phyloP scores from a whole-genome alignment of 2,888 invertebrate genomes.

The Synanthedon tipuliformis region DNA sequence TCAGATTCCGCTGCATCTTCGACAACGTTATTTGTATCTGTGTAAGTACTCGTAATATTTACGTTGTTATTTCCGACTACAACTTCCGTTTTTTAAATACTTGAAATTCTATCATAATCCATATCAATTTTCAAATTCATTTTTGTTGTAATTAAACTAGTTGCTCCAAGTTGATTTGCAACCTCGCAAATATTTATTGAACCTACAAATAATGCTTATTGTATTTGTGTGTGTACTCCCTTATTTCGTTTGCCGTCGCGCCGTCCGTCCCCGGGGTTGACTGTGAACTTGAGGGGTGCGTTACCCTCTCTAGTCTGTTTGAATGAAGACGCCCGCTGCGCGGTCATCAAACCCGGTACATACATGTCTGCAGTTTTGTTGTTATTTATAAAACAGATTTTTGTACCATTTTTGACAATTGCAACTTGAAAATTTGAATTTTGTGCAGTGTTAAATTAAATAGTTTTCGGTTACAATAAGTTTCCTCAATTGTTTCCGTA shows the following conservation, averaged over 20 bases:
- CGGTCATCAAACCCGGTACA: conserved; percentile 29
- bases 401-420: no score
- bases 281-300: conserved; percentile 65
- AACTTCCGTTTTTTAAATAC: conserved; percentile 9
- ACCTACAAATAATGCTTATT: conserved; percentile 1
- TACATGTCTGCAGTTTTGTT: no score
- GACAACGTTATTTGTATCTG: conserved; percentile 30
- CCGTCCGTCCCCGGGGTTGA: conserved; percentile 37
- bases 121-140: not conserved
- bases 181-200: no score
- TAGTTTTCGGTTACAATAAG: no score
- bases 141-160: not conserved
- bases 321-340: conserved; percentile 8
- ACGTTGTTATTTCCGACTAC: conserved; percentile 20
- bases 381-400: no score
- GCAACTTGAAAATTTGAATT: no score
- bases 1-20: conserved; percentile 26
- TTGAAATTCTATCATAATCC: not conserved
- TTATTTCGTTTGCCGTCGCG: conserved; percentile 19
- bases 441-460: no score
- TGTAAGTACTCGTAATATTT: conserved; percentile 33
- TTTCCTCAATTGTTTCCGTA: no score
- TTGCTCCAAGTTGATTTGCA: no score
- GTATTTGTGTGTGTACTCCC: conserved; percentile 21
- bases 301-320: conserved; percentile 39